Evolutionary conservation across 2,888 invertebrate genomes (phyloP).

Genomic region (Rhimphoctona megacephalus): DNA sequence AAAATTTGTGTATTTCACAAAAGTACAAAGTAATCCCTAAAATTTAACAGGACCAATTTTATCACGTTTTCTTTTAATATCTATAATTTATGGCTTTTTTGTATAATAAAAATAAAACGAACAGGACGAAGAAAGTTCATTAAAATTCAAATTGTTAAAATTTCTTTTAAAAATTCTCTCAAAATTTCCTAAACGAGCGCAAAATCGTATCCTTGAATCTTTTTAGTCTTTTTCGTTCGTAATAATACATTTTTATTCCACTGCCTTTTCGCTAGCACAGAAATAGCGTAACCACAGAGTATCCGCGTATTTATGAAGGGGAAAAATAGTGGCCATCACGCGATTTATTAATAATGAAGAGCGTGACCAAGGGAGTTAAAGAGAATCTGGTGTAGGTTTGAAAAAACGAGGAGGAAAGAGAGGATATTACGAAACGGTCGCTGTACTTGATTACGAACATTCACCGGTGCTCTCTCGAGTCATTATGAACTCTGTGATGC

Average conservation of each 20-base stretch:
- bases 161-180: neutral
- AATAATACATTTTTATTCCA: slow-evolving; percentile 14
- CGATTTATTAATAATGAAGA: slow-evolving; percentile 67
- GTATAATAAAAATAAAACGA: neutral
- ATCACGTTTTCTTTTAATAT: no score
- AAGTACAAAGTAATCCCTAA: no score
- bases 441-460: slow-evolving; percentile 15
- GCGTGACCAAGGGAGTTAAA: slow-evolving; percentile 25
- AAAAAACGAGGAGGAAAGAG: slow-evolving; percentile 35
- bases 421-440: slow-evolving; percentile 63
- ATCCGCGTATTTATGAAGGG: slow-evolving; percentile 9
- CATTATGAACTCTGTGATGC: neutral
- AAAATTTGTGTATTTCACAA: no score
- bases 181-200: neutral
- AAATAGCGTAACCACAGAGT: slow-evolving; percentile 17
- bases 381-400: slow-evolving; percentile 29
- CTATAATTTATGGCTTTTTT: neutral
- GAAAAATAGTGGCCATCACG: slow-evolving; percentile 56
- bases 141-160: neutral
- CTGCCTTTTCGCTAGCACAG: neutral
- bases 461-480: neutral
- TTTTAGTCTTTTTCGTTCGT: neutral
- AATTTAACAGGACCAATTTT: no score
- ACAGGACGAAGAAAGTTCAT: neutral
- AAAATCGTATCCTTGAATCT: neutral